phyloP scores from a whole-genome alignment of 1,140 invertebrate species.

The Drosophila pandora region DNA sequence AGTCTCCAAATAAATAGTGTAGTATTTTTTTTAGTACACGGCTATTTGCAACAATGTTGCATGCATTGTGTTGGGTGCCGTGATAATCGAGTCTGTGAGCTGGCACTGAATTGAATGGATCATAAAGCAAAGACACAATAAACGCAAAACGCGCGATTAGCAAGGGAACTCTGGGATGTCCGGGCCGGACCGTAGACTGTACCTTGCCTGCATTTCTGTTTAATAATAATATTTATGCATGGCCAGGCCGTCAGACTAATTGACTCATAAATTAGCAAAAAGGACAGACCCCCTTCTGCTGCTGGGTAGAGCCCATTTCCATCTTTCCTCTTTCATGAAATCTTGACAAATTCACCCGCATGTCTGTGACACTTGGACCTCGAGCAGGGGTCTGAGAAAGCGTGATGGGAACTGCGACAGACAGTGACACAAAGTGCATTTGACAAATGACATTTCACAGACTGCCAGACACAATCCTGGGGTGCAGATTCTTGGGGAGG shows the following conservation, averaged over 20 bases:
- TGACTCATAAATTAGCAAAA: conserved; percentile 75
- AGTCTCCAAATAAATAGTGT: not conserved
- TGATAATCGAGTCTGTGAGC: conserved; percentile 6
- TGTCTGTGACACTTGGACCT: conserved; percentile 77
- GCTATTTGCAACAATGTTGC: conserved; percentile 30
- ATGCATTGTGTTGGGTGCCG: conserved; percentile 1
- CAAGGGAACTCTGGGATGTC: conserved; percentile 31
- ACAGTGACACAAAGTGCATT: conserved; percentile 80
- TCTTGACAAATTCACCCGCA: conserved; percentile 77
- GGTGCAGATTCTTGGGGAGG: conserved; percentile 6
- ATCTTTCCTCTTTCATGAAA: conserved; percentile 33
- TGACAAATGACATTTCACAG: conserved; percentile 82
- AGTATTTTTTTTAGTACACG: not conserved
- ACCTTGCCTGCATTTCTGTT: conserved; percentile 30
- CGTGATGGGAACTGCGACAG: conserved; percentile 61
- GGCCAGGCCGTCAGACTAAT: conserved; percentile 66
- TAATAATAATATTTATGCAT: conserved; percentile 73
- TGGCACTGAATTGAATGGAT: conserved; percentile 62
- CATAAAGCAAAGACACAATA: conserved; percentile 80
- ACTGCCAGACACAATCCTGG: conserved; percentile 65
- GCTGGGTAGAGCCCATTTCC: conserved; percentile 1
- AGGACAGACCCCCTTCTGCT: conserved; percentile 3
- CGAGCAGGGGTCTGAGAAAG: conserved; percentile 39
- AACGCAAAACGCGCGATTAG: conserved; percentile 58
- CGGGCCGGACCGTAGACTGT: not conserved